Base-by-base conservation (phyloP, 2,888 invertebrate genomes). In the Adineta ricciae region DNA sequence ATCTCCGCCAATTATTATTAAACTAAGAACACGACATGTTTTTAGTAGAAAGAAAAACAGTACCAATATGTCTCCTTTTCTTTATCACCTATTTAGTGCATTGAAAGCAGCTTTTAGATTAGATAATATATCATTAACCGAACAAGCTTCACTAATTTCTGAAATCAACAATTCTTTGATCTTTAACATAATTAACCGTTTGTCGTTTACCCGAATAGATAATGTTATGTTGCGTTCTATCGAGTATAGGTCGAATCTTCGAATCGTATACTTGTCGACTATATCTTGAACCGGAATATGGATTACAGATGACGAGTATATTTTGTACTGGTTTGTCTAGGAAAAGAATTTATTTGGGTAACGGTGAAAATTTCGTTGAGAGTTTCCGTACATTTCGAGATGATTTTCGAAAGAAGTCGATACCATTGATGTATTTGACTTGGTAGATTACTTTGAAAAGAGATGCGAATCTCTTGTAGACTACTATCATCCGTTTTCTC, bases 251-350 rank as follows among this genome's bases (percentile, higher is more conserved):
- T 56, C 36, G 41, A 19, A 85, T 73, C 27, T 85, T 83, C 54
- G 54, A 56, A 82, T 84, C 54, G 54, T 83, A 85, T 32, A 85
- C 24, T 11, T 83, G 52, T 38, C 85, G 85, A 24, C 83, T 73
- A 54, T 38, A 16, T 56, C 73, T 84, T 27, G 46, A 38, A n/a
- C 85, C 85, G 8, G 54, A 24, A 56, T 85, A 85, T 7, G 85
- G 85, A 84, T 85, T 85, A 32, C 83, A 56, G 7, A 85, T 21
- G 27, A 85, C 84, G 36, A 85, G 36, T 24, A 85, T 27, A 52
- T 84, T 78, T 19, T 36, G 52, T 46, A 14, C 3, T 78, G 78
- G 78, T 41, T 32, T 24, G 41, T 41, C 78, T 78, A n/a, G 2
- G n/a, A 78, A 19, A 73, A 73, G 1, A 19, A 24, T 8, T n/a